Base-by-base conservation (phyloP, 2,113 vertebrate genomes). In the Sula dactylatra region DNA sequence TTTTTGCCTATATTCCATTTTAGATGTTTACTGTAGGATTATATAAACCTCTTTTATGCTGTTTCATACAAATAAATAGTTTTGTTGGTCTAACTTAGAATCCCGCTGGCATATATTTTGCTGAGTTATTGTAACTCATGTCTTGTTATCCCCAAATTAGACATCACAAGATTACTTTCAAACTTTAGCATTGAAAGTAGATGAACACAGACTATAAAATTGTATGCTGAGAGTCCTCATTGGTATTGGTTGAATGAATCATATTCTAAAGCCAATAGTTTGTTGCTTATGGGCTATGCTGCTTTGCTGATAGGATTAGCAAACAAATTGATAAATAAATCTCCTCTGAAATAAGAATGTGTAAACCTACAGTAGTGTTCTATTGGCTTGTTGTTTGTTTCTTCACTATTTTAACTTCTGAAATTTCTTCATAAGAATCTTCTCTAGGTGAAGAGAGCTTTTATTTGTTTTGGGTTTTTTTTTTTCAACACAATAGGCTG, bases 311-410 rank as follows among this genome's bases (percentile, higher is more conserved):
- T 32, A 56, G 26, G 45, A 94, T 92, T 91, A 91, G 73, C 52
- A 96, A 95, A 52, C 65, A 93, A 95, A 95, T 44, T 83, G 67
- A 64, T 82, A 91, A 95, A 97, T 96, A 96, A 95, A 94, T 86
- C 81, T 90, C 12, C 17, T 13, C 86, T 87, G 62, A 92, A 93
- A 79, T 91, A 88, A 79, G 22, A 77, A 61, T 67, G 7, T 13
- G 78, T 47, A 86, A 83, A 88, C 12, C 26, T 76, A 54, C 17
- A 64, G 10, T 19, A 67, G 34, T 78, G 49, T 50, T 59, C 56
- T 93, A 85, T 74, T 94, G 29, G 10, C 76, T 93, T 69, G 27
- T 88, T 89, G 10, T 78, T 93, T 69, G 27, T 88, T 89, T 72
- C 83, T 76, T 84, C 58, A 71, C 2, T 61, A 27, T 58, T 87